Conservation (phyloP, 2,113 vertebrate genomes). For the Marmota flaviventris region DNA sequence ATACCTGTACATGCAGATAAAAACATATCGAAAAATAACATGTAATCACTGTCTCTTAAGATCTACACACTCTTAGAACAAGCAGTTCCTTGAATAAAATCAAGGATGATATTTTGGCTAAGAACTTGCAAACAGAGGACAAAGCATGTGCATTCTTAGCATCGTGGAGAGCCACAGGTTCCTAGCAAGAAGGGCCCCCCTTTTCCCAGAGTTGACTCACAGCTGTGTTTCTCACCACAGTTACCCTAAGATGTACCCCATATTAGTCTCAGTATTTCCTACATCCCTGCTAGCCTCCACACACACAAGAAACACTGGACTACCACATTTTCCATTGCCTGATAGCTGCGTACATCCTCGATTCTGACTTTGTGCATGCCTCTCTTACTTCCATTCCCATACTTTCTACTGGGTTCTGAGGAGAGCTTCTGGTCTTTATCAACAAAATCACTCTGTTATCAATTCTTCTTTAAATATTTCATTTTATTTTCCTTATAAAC, state of each 20-base stretch:
- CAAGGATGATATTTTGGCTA: neutral
- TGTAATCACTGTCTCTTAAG: neutral
- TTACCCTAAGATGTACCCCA: neutral
- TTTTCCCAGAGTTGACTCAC: neutral
- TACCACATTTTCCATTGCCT: neutral
- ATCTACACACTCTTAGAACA: neutral
- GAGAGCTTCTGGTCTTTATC: neutral
- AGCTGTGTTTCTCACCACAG: neutral
- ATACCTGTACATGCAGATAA: neutral
- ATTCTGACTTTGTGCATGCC: neutral
- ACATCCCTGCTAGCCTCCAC: neutral
- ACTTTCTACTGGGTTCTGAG: too few species aligned
- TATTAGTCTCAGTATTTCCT: neutral
- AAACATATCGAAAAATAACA: neutral
- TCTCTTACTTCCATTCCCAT: fast-evolving
- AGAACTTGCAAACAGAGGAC: neutral
- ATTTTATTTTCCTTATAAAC: neutral
- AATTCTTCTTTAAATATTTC: neutral
- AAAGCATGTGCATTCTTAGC: neutral
- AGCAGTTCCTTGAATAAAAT: neutral
- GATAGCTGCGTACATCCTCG: neutral
- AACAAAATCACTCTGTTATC: neutral
- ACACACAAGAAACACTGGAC: neutral
- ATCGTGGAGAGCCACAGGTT: neutral
- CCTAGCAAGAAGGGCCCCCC: neutral